Conservation (phyloP, 2,888 invertebrate genomes). For the Xestia ashworthii region DNA sequence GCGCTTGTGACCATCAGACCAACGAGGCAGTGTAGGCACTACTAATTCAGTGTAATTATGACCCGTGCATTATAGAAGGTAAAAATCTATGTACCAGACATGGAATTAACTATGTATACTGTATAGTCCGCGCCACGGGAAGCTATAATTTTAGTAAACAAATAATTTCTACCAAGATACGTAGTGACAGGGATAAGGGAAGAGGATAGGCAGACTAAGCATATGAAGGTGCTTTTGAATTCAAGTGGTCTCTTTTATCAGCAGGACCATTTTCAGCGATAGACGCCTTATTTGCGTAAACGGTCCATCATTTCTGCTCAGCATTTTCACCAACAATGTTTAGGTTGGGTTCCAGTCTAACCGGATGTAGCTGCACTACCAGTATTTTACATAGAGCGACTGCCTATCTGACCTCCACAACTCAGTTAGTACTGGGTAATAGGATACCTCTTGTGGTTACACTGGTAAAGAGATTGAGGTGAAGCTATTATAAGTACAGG, state of each 20-base stretch:
- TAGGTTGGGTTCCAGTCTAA: no score
- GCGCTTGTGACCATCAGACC: background rate
- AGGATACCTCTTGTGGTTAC: no score
- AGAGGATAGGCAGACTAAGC: background rate
- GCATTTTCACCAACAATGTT: no score
- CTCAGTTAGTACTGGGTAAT: no score
- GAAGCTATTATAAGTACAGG: background rate
- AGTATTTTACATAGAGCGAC: no score
- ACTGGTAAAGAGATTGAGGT: background rate
- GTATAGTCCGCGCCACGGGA: no score
- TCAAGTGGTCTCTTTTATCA: background rate
- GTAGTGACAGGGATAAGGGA: no score
- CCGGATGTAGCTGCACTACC: no score
- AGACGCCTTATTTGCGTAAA: background rate
- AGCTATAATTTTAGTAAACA: no score
- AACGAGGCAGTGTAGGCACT: background rate
- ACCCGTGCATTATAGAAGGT: background rate
- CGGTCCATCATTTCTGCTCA: background rate
- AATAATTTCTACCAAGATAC: no score
- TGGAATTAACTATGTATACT: no score
- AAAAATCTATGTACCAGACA: slow-evolving; percentile 26
- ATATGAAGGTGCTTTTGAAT: background rate
- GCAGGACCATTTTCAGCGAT: background rate
- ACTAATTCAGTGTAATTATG: slow-evolving; percentile 2
- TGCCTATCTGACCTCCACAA: no score